Evolutionary conservation across 2,113 vertebrate species (phyloP).

Genomic region (Tapirus terrestris): DNA sequence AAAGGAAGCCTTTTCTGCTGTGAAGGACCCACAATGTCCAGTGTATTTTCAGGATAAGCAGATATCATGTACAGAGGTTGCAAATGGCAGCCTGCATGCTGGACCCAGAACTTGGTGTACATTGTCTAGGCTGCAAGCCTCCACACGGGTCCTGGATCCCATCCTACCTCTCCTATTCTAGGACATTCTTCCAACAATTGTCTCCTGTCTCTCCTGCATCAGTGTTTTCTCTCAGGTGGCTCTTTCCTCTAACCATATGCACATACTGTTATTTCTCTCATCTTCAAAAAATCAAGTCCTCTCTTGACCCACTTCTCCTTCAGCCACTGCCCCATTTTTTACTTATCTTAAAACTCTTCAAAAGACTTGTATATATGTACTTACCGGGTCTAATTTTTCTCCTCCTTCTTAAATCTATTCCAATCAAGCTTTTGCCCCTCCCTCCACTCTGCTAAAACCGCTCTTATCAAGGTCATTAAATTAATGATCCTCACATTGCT

Average conservation of each 20-base stretch:
- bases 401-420: background rate
- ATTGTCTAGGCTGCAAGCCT: background rate
- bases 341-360: background rate
- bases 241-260: background rate
- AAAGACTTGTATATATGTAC: background rate
- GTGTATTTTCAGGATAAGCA: background rate
- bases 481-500: background rate
- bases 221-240: background rate
- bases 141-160: accelerated
- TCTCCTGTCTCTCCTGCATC: background rate
- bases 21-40: background rate
- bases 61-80: background rate
- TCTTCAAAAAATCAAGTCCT: background rate
- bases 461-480: background rate
- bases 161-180: background rate
- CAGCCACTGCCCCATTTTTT: background rate
- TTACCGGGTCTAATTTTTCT: background rate
- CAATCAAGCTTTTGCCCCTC: background rate
- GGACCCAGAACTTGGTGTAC: background rate
- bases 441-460: background rate
- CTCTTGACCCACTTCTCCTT: background rate
- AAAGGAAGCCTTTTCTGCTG: background rate
- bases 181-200: background rate
- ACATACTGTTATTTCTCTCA: background rate
- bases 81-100: background rate